Conservation (phyloP, 1,140 invertebrate species). For the Propsilocerus akamusi region DNA sequence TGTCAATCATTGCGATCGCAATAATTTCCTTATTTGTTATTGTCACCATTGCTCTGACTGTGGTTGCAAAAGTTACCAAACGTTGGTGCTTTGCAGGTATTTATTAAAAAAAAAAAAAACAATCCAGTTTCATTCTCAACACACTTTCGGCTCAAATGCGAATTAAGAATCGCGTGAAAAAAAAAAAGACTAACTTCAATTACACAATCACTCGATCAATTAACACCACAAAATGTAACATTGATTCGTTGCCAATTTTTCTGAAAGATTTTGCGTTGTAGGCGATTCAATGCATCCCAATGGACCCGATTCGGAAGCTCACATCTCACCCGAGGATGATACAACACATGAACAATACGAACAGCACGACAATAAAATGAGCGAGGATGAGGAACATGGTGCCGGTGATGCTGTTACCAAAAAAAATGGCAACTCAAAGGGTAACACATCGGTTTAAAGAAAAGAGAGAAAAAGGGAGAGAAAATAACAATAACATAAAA, state of each 20-base stretch:
- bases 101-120: too few relatives aligned
- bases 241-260: background rate
- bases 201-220: background rate
- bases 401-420: background rate
- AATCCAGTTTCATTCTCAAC: too few relatives aligned
- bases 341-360: slow-evolving; percentile 19
- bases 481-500: too few relatives aligned
- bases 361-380: background rate
- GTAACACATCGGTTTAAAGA: background rate
- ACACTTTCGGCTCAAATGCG: too few relatives aligned
- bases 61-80: slow-evolving; percentile 56
- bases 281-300: slow-evolving; percentile 8
- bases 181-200: background rate
- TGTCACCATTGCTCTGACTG: slow-evolving; percentile 39
- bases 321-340: slow-evolving; percentile 21
- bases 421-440: background rate
- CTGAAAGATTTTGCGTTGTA: background rate
- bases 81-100: slow-evolving; percentile 71
- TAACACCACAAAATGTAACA: background rate
- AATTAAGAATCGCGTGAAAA: too few relatives aligned
- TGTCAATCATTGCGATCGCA: slow-evolving; percentile 55
- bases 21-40: slow-evolving; percentile 44
- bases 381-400: background rate
- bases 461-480: too few relatives aligned
- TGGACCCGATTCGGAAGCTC: slow-evolving; percentile 23